phyloP scores from a whole-genome alignment of 1,140 invertebrate genomes.

The Phthorimaea operculella region DNA sequence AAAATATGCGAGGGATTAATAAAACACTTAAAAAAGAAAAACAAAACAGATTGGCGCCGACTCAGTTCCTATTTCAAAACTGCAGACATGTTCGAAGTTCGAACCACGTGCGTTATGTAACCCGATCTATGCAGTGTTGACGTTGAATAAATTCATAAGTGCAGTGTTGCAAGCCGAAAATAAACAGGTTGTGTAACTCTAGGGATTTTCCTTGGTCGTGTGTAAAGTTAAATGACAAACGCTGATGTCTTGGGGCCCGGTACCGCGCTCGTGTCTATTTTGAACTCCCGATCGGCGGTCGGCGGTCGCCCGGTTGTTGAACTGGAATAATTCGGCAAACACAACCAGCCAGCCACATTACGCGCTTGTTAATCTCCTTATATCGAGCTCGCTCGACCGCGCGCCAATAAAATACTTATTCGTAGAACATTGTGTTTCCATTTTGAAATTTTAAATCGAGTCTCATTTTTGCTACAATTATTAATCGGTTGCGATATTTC shows the following conservation, averaged over 20 bases:
- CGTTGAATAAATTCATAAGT: constrained; percentile 5
- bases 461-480: no score
- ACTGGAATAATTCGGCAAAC: constrained; percentile 67
- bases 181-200: neutral
- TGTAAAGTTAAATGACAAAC: neutral
- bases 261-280: constrained; percentile 58
- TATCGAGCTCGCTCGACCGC: constrained; percentile 26
- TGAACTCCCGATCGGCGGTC: constrained; percentile 52
- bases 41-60: neutral
- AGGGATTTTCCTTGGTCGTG: neutral
- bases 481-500: neutral
- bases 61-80: constrained; percentile 15
- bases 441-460: no score
- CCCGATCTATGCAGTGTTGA: constrained; percentile 5
- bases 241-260: constrained; percentile 40
- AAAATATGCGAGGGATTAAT: constrained; percentile 6
- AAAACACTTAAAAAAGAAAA: constrained; percentile 5
- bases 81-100: neutral
- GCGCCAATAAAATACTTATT: constrained; percentile 18
- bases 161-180: constrained; percentile 13
- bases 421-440: neutral
- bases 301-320: constrained; percentile 57
- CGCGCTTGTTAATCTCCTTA: constrained; percentile 54
- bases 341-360: constrained; percentile 39
- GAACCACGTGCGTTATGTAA: constrained; percentile 13